Conservation (phyloP, 1,140 invertebrate species). For the Anadara kagoshimensis region DNA sequence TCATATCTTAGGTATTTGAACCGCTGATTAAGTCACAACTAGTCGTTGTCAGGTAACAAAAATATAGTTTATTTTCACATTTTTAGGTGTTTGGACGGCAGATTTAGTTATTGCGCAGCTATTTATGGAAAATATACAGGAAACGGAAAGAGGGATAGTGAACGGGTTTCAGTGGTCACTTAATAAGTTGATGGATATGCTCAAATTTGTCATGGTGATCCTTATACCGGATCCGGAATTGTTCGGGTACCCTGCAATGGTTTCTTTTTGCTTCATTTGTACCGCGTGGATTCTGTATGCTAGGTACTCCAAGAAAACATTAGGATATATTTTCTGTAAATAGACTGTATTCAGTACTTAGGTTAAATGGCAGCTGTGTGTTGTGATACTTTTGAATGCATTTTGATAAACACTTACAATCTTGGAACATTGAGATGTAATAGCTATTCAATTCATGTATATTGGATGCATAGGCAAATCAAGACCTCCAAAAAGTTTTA, state of each 20-base stretch:
- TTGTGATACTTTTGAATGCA: neutral
- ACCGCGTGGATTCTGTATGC: conserved; percentile 42
- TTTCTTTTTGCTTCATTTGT: conserved; percentile 50
- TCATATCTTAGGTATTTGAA: too few species aligned
- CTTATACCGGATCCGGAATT: conserved; percentile 46
- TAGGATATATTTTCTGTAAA: conserved; percentile 22
- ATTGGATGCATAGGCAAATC: too few species aligned
- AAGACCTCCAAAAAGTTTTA: too few species aligned
- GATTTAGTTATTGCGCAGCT: conserved; percentile 79
- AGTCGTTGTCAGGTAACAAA: too few species aligned
- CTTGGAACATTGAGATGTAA: too few species aligned
- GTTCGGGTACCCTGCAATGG: conserved; percentile 49
- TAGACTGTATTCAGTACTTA: neutral
- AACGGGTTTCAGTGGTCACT: conserved; percentile 78
- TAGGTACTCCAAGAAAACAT: conserved; percentile 30
- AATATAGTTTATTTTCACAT: neutral
- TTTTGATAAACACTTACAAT: too few species aligned
- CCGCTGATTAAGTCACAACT: too few species aligned
- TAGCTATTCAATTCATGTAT: too few species aligned
- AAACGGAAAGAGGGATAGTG: conserved; percentile 76
- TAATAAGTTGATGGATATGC: conserved; percentile 75
- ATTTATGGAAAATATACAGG: conserved; percentile 77
- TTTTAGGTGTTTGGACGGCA: conserved; percentile 76
- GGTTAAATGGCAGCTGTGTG: neutral
- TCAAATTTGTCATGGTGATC: conserved; percentile 71